Conservation (phyloP, 2,113 vertebrate species). For the Pelmatolapia mariae region DNA sequence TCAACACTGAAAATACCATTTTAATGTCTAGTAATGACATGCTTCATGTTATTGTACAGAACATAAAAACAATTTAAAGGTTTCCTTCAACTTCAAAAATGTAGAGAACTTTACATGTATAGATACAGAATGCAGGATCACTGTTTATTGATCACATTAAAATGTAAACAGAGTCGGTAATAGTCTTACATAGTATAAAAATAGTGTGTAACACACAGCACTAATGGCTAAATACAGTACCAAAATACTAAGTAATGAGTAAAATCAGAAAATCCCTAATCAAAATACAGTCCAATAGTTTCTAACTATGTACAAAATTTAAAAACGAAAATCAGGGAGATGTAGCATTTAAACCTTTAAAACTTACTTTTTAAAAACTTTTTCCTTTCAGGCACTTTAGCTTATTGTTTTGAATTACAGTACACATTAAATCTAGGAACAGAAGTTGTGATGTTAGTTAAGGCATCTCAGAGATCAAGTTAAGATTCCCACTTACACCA, state of each 20-base stretch:
- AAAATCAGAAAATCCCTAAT: not conserved
- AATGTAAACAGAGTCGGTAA: not conserved
- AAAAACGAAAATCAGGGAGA: not conserved
- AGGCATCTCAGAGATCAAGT: conserved; percentile 21
- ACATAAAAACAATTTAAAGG: not conserved
- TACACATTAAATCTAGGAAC: not conserved
- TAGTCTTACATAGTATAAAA: not conserved
- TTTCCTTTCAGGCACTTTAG: conserved; percentile 52
- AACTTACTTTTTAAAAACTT: not conserved
- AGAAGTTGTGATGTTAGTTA: conserved; percentile 5
- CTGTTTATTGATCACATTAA: conserved; percentile 34
- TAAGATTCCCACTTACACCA: not conserved
- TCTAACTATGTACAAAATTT: not conserved
- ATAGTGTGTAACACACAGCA: not conserved
- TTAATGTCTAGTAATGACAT: not conserved
- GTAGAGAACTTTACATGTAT: not conserved
- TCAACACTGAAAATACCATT: not conserved
- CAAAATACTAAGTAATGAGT: not conserved
- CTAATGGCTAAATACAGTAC: not conserved
- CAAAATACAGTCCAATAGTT: not conserved
- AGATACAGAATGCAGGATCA: conserved; percentile 11
- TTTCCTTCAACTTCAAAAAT: not conserved
- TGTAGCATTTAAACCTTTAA: not conserved
- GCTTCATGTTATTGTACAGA: not conserved
- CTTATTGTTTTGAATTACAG: conserved; percentile 4